Evolutionary conservation across 2,113 vertebrate genomes (phyloP).

Genomic region (Saguinus midas): DNA sequence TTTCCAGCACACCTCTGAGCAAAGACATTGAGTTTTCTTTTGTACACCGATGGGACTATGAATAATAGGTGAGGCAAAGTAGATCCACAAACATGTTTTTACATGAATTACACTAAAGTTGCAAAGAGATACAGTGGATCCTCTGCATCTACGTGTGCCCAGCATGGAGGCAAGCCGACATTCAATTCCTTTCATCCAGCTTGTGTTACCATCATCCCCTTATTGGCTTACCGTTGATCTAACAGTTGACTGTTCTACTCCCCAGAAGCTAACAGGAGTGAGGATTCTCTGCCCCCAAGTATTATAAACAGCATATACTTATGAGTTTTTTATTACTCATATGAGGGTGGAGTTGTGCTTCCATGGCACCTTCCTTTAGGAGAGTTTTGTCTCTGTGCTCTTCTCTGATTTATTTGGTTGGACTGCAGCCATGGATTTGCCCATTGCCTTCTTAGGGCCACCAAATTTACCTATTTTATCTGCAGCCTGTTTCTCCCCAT

Average conservation of each 20-base stretch:
- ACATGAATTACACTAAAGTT: not conserved
- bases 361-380: not conserved
- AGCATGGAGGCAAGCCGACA: not conserved
- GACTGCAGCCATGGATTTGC: not conserved
- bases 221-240: not conserved
- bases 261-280: not conserved
- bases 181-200: not conserved
- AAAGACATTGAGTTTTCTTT: not conserved
- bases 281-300: not conserved
- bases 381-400: not conserved
- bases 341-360: not conserved
- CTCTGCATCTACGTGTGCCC: no score
- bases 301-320: not conserved
- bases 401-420: not conserved
- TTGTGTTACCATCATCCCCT: not conserved
- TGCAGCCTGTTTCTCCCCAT: not conserved
- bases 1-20: not conserved
- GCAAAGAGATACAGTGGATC: not conserved
- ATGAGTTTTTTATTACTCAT: not conserved
- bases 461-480: not conserved
- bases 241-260: not conserved
- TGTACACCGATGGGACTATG: not conserved
- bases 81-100: not conserved
- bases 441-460: rapidly evolving
- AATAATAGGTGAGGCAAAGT: not conserved